phyloP scores from a whole-genome alignment of 2,113 vertebrate genomes.

The Calypte anna region DNA sequence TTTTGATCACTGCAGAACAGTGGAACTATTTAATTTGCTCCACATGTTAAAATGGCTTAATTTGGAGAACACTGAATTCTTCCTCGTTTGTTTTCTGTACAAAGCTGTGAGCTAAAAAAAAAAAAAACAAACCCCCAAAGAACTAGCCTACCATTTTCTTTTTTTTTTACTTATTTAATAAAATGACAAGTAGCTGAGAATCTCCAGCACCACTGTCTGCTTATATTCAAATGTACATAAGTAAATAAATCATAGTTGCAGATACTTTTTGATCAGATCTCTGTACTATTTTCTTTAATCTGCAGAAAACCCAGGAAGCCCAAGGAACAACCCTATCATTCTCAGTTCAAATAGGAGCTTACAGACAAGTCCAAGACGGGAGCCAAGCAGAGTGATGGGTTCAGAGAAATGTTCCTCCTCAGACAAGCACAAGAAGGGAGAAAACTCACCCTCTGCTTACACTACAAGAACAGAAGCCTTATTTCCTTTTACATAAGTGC shows the following conservation, averaged over 20 bases:
- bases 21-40: not conserved
- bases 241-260: not conserved
- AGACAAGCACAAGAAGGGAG: not conserved
- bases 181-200: not conserved
- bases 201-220: not conserved
- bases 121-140: not conserved
- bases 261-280: not conserved
- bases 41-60: not conserved
- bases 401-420: not conserved
- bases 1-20: not conserved
- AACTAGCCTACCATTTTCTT: not conserved
- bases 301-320: not conserved
- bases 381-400: not conserved
- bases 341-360: not conserved
- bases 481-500: not conserved
- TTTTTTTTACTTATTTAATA: not conserved
- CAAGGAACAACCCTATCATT: not conserved
- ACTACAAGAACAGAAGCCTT: not conserved
- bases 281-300: not conserved
- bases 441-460: not conserved
- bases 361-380: not conserved
- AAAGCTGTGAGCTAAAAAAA: not conserved
- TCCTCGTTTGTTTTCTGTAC: not conserved
- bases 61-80: not conserved
- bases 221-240: not conserved